Evolutionary conservation across 2,888 invertebrate genomes (phyloP).

Genomic region (Sisyra terminalis): DNA sequence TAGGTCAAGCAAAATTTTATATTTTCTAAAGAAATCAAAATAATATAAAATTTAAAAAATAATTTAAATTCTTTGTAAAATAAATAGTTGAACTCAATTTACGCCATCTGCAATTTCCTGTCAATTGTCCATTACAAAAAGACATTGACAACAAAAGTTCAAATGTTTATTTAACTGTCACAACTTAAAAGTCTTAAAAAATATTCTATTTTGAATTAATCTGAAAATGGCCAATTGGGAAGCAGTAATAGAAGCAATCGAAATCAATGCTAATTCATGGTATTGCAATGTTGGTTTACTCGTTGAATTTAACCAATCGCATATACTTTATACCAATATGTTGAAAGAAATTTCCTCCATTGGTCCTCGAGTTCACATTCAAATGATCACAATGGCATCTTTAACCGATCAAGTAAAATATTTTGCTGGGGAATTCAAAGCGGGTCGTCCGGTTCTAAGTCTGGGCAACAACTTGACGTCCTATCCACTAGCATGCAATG

Average conservation of each 20-base stretch:
- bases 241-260: neutral
- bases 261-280: neutral
- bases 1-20: too few species aligned
- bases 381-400: neutral
- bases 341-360: neutral
- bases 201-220: too few species aligned
- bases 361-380: neutral
- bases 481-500: neutral
- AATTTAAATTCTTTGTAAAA: too few species aligned
- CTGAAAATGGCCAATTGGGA: neutral
- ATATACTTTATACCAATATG: neutral
- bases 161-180: too few species aligned
- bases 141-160: too few species aligned
- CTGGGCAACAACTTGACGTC: neutral
- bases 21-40: too few species aligned
- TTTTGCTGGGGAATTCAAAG: neutral
- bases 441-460: neutral
- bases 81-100: too few species aligned
- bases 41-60: too few species aligned
- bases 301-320: neutral
- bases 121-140: too few species aligned
- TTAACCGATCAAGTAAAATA: neutral
- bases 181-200: too few species aligned
- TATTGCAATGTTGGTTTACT: neutral
- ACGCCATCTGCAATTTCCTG: too few species aligned